These are phyloP conservation scores for Philereme vetulata DNA, from an alignment of 2,888 invertebrate species.

Conservation along the genomic window DNA sequence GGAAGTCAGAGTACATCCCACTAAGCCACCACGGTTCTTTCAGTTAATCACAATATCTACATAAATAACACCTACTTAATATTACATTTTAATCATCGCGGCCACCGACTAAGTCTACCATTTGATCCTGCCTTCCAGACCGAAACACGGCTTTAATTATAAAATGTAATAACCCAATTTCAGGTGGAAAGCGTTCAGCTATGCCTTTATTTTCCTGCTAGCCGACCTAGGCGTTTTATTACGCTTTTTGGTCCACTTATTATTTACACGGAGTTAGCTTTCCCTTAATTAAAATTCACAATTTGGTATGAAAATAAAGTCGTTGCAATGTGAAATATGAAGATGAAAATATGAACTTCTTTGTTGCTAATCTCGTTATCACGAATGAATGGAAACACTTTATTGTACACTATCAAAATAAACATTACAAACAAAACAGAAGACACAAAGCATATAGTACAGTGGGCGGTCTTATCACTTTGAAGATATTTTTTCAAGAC, in stretches of 20 bases:
- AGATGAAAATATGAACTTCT: no score
- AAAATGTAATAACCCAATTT: slow-evolving; percentile 28
- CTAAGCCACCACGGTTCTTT: no score
- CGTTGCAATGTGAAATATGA: not conserved
- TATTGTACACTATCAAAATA: no score
- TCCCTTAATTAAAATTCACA: slow-evolving; percentile 23
- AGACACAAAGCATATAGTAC: no score
- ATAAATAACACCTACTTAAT: no score
- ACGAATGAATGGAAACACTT: no score
- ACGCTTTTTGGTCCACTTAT: slow-evolving; percentile 18
- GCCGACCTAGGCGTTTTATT: slow-evolving; percentile 24
- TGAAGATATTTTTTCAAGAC: no score
- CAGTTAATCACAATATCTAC: no score
- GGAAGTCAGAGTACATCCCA: no score
- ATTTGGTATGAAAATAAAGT: slow-evolving; percentile 12
- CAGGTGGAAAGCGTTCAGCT: slow-evolving; percentile 15
- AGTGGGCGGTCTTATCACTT: no score
- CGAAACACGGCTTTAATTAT: slow-evolving; percentile 24
- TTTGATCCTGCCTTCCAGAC: slow-evolving; percentile 17
- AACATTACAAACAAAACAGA: no score
- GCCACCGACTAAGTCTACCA: slow-evolving; percentile 4
- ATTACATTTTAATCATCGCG: not conserved
- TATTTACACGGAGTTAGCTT: slow-evolving; percentile 2
- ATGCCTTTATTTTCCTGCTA: slow-evolving; percentile 17
- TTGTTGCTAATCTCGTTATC: no score